Conservation (phyloP, 1,140 invertebrate genomes). For the Oryctes rhinoceros region DNA sequence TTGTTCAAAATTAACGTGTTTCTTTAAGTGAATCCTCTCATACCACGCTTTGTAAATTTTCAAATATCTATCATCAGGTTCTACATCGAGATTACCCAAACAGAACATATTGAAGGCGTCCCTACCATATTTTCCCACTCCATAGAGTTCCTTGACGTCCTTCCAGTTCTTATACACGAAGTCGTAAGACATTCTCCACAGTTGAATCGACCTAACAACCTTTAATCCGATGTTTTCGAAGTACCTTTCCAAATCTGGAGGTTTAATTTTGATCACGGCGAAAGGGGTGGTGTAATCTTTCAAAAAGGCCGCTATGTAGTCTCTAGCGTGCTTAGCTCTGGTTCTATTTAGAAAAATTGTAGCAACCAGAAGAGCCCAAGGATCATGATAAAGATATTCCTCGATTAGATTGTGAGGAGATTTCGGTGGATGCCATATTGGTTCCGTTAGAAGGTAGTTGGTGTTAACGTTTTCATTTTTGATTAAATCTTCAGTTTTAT, state of each 20-base stretch:
- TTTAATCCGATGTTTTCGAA: constrained; percentile 64
- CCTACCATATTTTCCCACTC: constrained; percentile 67
- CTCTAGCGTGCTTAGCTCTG: constrained; percentile 61
- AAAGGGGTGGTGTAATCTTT: constrained; percentile 63
- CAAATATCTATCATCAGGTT: constrained; percentile 65
- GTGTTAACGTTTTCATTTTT: neutral
- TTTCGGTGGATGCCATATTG: constrained; percentile 54
- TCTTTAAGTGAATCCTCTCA: constrained; percentile 41
- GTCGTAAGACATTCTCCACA: constrained; percentile 66
- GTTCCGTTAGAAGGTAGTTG: neutral
- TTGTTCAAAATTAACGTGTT: constrained; percentile 20
- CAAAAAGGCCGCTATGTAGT: constrained; percentile 63
- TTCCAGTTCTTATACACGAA: constrained; percentile 66
- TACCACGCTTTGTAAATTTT: constrained; percentile 66
- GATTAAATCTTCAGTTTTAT: neutral
- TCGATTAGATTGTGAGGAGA: constrained; percentile 66
- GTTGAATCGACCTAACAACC: constrained; percentile 62
- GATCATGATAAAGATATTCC: constrained; percentile 64
- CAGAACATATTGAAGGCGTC: constrained; percentile 67
- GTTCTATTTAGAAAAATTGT: constrained; percentile 68
- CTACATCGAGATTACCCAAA: constrained; percentile 64
- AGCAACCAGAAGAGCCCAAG: constrained; percentile 66
- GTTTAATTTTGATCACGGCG: constrained; percentile 60
- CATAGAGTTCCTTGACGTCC: constrained; percentile 64
- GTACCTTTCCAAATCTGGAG: constrained; percentile 61